phyloP scores from a whole-genome alignment of 2,797 vertebrate species.

The Leptatherina wallacei region DNA sequence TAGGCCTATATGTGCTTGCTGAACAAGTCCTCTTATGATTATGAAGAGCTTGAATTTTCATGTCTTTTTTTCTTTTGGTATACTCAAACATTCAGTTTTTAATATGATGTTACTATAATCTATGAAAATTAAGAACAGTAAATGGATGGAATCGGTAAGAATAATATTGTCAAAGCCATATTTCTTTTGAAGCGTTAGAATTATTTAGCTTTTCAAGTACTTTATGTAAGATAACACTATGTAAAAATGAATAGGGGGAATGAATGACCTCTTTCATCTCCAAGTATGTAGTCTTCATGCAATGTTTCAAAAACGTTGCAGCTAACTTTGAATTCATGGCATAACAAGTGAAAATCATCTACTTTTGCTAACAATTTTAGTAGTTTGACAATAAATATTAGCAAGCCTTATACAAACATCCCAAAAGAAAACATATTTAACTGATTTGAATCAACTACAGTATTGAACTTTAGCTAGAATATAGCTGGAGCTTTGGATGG shows the following conservation, averaged over 20 bases:
- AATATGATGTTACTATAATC: neutral
- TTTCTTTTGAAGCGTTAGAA: neutral
- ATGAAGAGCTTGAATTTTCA: neutral
- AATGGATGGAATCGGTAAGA: neutral
- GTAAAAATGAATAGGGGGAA: too few species aligned
- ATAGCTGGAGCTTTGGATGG: neutral
- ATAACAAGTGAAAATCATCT: neutral
- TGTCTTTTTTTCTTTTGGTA: neutral
- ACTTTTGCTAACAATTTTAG: neutral
- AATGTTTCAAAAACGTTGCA: neutral
- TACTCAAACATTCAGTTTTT: neutral
- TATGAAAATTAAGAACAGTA: neutral
- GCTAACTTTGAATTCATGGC: neutral
- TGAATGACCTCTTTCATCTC: too few species aligned
- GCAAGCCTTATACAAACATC: neutral
- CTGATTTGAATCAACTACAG: neutral
- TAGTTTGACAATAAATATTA: neutral
- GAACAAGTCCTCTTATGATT: slow-evolving; percentile 15
- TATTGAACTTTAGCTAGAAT: neutral
- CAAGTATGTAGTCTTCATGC: neutral
- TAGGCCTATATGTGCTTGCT: neutral
- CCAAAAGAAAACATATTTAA: neutral
- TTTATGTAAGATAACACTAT: neutral
- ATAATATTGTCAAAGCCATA: neutral
- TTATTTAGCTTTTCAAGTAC: neutral